phyloP scores from a whole-genome alignment of 2,797 vertebrate species.

The Sebastolobus altivelis region DNA sequence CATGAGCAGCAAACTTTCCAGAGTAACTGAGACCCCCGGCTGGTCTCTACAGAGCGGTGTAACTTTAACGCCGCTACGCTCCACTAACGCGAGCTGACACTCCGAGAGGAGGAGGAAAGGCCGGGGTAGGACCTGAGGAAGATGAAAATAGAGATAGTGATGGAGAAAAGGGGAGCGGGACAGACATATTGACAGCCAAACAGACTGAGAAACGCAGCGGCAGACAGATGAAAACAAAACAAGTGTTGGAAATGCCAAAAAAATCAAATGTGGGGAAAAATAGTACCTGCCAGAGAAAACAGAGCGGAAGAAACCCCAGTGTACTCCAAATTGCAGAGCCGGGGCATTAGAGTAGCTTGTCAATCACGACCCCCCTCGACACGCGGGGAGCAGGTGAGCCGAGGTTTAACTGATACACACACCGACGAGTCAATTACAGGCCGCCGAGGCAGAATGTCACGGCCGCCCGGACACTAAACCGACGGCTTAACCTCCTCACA shows the following conservation, averaged over 20 bases:
- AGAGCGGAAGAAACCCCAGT: constrained; percentile 35
- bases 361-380: constrained; percentile 71
- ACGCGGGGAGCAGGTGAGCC: constrained; percentile 73
- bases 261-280: constrained; percentile 29
- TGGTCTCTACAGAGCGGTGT: constrained; percentile 52
- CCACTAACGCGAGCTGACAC: constrained; percentile 52
- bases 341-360: constrained; percentile 70
- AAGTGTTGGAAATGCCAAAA: constrained; percentile 54
- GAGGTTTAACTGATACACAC: constrained; percentile 70
- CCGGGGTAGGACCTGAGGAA: constrained; percentile 40
- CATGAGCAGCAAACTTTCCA: constrained; percentile 77
- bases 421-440: constrained; percentile 80
- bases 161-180: constrained; percentile 18
- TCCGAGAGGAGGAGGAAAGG: constrained; percentile 6
- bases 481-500: constrained; percentile 74
- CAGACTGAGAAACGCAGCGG: constrained; percentile 23
- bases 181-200: constrained; percentile 62
- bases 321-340: constrained; percentile 46
- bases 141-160: constrained; percentile 54
- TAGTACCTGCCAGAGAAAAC: constrained; percentile 32
- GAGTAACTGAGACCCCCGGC: constrained; percentile 73
- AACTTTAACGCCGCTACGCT: constrained; percentile 39
- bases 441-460: constrained; percentile 77
- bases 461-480: constrained; percentile 76
- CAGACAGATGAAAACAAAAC: constrained; percentile 59